These are phyloP conservation scores for Pheosia tremula DNA, from an alignment of 2,888 invertebrate species.

Conservation along the genomic window DNA sequence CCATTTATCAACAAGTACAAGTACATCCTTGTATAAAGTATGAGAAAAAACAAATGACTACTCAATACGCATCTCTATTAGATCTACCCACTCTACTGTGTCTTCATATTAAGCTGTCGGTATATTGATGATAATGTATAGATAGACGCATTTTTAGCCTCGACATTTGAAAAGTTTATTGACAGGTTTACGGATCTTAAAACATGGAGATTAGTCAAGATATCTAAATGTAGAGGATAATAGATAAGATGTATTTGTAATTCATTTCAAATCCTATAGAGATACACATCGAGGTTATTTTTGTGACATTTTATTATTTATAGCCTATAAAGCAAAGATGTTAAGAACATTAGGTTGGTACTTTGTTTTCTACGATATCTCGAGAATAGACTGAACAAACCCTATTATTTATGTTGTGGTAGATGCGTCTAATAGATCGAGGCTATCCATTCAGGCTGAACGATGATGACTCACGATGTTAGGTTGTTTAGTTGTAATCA, in stretches of 20 bases:
- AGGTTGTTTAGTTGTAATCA: neutral
- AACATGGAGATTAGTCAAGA: conserved; percentile 19
- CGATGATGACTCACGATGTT: neutral
- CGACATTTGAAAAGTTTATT: conserved; percentile 44
- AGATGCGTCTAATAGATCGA: conserved; percentile 5
- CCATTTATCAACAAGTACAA: too few relatives aligned
- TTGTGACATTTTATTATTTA: neutral
- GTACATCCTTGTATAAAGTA: too few relatives aligned
- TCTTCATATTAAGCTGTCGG: neutral
- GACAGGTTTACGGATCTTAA: conserved; percentile 43
- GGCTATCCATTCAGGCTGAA: conserved; percentile 7
- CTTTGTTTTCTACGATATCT: neutral
- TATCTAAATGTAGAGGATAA: neutral
- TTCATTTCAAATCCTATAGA: neutral
- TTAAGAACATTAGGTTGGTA: neutral
- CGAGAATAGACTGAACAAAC: neutral
- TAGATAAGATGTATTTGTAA: neutral
- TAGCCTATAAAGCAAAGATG: neutral
- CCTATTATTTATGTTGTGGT: neutral
- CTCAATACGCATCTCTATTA: neutral
- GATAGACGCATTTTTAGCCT: conserved; percentile 30
- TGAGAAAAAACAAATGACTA: too few relatives aligned
- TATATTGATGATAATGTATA: neutral
- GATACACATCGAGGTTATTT: neutral
- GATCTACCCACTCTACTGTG: neutral